These are phyloP conservation scores for Sciaenops ocellatus DNA, from an alignment of 2,797 vertebrate genomes.

Conservation along the genomic window DNA sequence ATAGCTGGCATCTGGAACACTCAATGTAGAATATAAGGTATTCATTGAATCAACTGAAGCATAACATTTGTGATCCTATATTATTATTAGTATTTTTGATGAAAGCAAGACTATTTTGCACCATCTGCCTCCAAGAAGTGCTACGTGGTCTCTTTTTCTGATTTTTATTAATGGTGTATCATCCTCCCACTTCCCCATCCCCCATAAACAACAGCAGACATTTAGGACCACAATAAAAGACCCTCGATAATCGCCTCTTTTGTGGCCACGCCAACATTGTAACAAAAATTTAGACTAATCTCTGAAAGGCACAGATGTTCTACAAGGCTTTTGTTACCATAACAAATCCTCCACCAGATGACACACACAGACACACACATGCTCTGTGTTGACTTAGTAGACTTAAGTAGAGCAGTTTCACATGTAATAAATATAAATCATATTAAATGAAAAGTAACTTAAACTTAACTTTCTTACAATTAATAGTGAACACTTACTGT, in stretches of 20 bases:
- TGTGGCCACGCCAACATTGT: conserved; percentile 33
- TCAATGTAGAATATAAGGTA: conserved; percentile 19
- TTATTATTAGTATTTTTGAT: background rate
- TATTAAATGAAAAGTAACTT: background rate
- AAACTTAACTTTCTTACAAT: background rate
- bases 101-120: background rate
- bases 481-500: background rate
- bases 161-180: conserved; percentile 34
- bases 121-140: conserved; percentile 12
- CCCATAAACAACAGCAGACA: conserved; percentile 44
- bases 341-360: conserved; percentile 47
- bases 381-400: background rate
- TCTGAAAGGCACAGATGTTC: conserved; percentile 61
- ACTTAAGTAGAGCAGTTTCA: conserved; percentile 4
- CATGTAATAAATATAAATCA: background rate
- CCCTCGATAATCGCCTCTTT: conserved; percentile 45
- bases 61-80: conserved; percentile 1
- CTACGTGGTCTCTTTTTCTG: conserved; percentile 1
- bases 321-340: conserved; percentile 47
- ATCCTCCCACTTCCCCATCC: background rate
- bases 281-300: conserved; percentile 53
- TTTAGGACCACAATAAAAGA: conserved; percentile 48
- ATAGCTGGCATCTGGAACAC: conserved; percentile 4
- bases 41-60: conserved; percentile 26
- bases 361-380: conserved; percentile 7